Evolutionary conservation across 2,113 vertebrate genomes (phyloP).

Genomic region (Halichoeres trimaculatus): DNA sequence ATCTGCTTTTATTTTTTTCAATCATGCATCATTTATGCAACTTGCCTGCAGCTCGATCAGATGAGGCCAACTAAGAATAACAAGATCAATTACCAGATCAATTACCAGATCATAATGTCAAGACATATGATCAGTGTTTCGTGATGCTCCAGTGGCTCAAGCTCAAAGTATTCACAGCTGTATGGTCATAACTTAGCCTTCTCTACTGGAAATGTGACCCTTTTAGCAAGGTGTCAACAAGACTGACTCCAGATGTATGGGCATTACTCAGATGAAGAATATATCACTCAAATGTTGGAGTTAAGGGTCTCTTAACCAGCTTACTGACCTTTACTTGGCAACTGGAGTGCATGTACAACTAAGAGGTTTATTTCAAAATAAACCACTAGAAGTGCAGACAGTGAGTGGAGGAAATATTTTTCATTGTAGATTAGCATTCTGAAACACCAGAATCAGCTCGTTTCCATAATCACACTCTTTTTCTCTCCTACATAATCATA

Average conservation of each 20-base stretch:
- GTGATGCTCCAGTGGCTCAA: neutral
- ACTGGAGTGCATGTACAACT: neutral
- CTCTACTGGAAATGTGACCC: neutral
- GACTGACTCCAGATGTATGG: neutral
- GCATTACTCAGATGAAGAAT: neutral
- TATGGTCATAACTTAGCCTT: neutral
- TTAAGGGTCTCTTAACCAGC: conserved; percentile 5
- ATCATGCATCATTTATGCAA: neutral
- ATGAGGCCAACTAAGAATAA: neutral
- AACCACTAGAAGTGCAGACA: conserved; percentile 23
- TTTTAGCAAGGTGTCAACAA: neutral
- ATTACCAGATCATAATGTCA: conserved; percentile 7
- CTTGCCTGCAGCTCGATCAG: neutral
- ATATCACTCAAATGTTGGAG: neutral
- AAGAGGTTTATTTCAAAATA: conserved; percentile 19
- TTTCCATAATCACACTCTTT: conserved; percentile 23
- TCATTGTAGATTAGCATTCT: neutral
- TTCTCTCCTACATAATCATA: conserved; percentile 30
- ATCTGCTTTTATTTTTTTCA: neutral
- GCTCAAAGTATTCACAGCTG: neutral
- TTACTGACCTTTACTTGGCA: conserved; percentile 5
- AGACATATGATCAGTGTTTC: neutral
- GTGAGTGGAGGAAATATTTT: conserved; percentile 18
- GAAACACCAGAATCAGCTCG: conserved; percentile 7
- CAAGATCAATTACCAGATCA: neutral